Conservation (phyloP, 2,113 vertebrate genomes). For the Taurulus bubalis region DNA sequence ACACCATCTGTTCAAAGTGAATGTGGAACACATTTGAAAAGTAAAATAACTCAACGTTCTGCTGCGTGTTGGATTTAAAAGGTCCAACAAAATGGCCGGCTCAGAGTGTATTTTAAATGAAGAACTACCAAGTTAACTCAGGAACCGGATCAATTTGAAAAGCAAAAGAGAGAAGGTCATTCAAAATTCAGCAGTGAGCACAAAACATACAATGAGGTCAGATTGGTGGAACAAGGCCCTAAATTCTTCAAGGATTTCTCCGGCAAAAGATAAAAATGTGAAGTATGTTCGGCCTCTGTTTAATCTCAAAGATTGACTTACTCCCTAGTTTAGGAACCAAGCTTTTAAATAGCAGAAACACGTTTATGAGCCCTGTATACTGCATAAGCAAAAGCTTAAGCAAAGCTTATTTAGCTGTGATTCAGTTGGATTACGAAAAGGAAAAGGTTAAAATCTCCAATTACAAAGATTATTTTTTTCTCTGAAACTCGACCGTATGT, state of each 20-base stretch:
- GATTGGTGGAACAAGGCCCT: conserved; percentile 24
- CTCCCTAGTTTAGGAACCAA: conserved; percentile 4
- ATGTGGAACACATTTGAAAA: conserved; percentile 29
- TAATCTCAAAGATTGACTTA: conserved; percentile 51
- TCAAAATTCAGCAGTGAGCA: neutral
- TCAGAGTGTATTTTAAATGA: neutral
- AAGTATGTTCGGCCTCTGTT: conserved; percentile 45
- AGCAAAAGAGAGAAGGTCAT: conserved; percentile 6
- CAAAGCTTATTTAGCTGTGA: conserved; percentile 6
- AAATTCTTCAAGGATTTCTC: conserved; percentile 53
- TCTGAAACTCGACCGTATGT: conserved; percentile 6
- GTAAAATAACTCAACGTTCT: conserved; percentile 5
- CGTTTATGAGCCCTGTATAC: conserved; percentile 1
- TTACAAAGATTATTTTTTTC: neutral
- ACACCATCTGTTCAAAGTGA: conserved; percentile 35
- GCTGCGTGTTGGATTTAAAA: conserved; percentile 7
- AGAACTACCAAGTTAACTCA: neutral
- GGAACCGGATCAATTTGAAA: neutral
- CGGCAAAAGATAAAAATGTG: conserved; percentile 45
- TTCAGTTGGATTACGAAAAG: neutral
- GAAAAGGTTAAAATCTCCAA: neutral
- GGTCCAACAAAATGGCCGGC: neutral
- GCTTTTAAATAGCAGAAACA: conserved; percentile 12
- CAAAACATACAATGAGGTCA: neutral
- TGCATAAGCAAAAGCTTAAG: conserved; percentile 8